Conservation (phyloP, 1,140 invertebrate species). For the Myzus persicae region DNA sequence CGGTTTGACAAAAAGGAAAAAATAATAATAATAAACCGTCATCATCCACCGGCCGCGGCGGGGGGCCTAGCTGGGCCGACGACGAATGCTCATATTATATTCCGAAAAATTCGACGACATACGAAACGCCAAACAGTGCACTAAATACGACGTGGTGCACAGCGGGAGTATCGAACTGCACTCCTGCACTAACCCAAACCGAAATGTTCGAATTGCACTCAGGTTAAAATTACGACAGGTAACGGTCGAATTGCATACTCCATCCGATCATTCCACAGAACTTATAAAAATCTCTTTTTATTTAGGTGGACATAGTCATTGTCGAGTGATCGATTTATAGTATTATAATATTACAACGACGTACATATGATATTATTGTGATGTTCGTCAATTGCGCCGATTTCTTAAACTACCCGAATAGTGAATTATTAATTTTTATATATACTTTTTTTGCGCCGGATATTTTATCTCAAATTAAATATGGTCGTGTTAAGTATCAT, state of each 20-base stretch:
- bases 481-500: too few relatives aligned
- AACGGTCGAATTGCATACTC: background rate
- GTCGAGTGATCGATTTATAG: background rate
- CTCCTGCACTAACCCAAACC: background rate
- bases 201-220: background rate
- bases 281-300: background rate
- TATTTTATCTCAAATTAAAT: too few relatives aligned
- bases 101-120: background rate
- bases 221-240: background rate
- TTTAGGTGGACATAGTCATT: background rate
- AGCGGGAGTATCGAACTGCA: background rate
- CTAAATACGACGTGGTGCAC: background rate
- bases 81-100: background rate
- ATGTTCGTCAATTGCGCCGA: too few relatives aligned
- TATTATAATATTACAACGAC: too few relatives aligned
- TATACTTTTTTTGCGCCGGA: too few relatives aligned
- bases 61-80: background rate
- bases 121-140: background rate
- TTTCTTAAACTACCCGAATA: too few relatives aligned
- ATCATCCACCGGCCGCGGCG: background rate
- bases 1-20: background rate
- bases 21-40: conserved; percentile 10
- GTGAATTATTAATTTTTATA: too few relatives aligned
- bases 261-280: background rate
- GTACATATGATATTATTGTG: too few relatives aligned